Base-by-base conservation (phyloP, 2,888 invertebrate species). In the Drosophila monieri region DNA sequence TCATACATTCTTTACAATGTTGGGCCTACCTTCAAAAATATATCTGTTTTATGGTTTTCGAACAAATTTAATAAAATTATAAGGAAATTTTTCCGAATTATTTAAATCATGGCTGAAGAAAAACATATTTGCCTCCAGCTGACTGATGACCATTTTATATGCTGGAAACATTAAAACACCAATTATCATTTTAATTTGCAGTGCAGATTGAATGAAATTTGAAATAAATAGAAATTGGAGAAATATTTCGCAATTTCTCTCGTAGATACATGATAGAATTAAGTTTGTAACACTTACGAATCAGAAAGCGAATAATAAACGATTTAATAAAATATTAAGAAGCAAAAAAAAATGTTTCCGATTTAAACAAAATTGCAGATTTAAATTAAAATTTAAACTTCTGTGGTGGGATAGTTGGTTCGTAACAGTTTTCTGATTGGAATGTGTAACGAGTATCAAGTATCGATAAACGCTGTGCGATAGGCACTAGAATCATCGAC, bases 11-110 rank as follows among this genome's bases (percentile, higher is more conserved):
- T 35, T 14, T 35, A 18, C 39, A 18, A 41, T 9, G 39, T 3
- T 15, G 10, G 18, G 30, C 23, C 30, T 32, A 32, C 41, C 37
- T 41, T 35, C 12, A 18, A 12, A 30, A 18, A 43, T 49, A 41
- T 41, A 65, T 37, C 21, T 66, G 54, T 66, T 53, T 65, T 35
- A 65, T 35, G 53, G 21, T 52, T 44, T 30, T 62, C 54, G 15
- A 27, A 44, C 35, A 37, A 27, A 30, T 35, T 35, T 23, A 64
- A 66, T 52, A 44, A 65, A 66, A 23, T 44, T 64, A 43, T 6
- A 43, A 61, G 41, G 32, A 44, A 21, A 21, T 18, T 18, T 23
- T 10, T 48, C 32, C 41, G 30, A 32, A 9, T 3, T 49, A 30
- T 39, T n/a, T 23, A 23, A 49, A 41, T 47, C 15, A 30, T 18